Evolutionary conservation across 2,113 vertebrate species (phyloP).

Genomic region (Uria lomvia): DNA sequence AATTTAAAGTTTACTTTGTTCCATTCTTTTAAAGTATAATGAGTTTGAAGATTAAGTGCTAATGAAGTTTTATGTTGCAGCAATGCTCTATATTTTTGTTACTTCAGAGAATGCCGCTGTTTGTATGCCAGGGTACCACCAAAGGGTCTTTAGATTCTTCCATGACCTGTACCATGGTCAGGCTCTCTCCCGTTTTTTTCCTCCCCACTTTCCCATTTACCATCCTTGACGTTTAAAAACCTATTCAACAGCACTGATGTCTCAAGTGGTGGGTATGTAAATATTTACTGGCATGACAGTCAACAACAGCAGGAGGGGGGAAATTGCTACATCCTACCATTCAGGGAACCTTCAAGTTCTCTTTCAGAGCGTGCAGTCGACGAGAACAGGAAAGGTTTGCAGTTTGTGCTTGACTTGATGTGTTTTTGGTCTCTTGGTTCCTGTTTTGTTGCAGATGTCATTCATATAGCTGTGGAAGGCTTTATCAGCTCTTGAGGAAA

Average conservation of each 20-base stretch:
- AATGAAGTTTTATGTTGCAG: background rate
- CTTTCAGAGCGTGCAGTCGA: background rate
- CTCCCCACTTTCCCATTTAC: background rate
- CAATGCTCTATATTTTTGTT: background rate
- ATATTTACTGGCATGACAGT: conserved; percentile 69
- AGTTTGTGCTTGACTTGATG: background rate
- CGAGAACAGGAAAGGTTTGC: conserved; percentile 46
- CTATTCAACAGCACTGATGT: background rate
- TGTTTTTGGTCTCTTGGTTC: conserved; percentile 13
- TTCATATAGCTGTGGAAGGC: background rate
- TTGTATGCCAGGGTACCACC: background rate
- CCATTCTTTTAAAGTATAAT: background rate
- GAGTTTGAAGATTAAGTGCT: background rate
- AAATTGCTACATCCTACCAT: conserved; percentile 62
- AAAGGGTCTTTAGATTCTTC: background rate
- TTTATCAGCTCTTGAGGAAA: conserved; percentile 12
- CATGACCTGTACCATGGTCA: background rate
- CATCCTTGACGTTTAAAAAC: background rate
- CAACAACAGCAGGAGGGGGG: conserved; percentile 32
- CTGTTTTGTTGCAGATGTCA: conserved; percentile 36
- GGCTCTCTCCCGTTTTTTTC: background rate
- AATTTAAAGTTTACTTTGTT: background rate
- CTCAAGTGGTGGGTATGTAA: conserved; percentile 56
- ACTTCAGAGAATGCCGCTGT: background rate
- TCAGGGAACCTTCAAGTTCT: conserved; percentile 59